Conservation (phyloP, 2,113 vertebrate genomes). For the Alligator sinensis region DNA sequence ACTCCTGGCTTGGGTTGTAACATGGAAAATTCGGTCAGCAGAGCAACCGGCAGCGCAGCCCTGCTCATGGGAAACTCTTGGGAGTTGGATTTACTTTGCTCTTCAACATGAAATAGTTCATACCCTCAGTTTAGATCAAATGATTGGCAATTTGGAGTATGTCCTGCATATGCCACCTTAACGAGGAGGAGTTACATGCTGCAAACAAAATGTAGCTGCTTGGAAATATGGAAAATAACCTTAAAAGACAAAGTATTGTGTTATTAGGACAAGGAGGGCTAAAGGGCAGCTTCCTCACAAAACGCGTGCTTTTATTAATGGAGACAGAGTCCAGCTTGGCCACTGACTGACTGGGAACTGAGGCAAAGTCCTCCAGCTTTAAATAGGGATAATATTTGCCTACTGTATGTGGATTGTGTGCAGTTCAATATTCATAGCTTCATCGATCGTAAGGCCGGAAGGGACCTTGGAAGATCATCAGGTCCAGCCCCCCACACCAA, state of each 20-base stretch:
- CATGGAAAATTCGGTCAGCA: neutral
- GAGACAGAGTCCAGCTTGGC: neutral
- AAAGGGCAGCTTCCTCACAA: neutral
- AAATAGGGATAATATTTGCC: neutral
- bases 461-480: too few species aligned
- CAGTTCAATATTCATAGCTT: too few species aligned
- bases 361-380: neutral
- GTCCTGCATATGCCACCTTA: fast-evolving
- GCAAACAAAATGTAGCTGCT: neutral
- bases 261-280: neutral
- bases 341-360: neutral
- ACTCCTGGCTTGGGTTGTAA: fast-evolving
- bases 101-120: neutral
- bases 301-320: neutral
- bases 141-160: fast-evolving
- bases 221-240: neutral
- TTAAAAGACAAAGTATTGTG: neutral
- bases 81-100: neutral
- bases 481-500: too few species aligned
- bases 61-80: fast-evolving
- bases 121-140: neutral
- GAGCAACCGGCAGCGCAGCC: fast-evolving
- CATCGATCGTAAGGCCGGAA: too few species aligned
- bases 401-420: neutral
- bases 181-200: neutral